Percentiles rank a stretch among this genome's conserved stretches.
Conservation (phyloP, 2,888 invertebrate species). For the Dicyrtomina minuta region DNA sequence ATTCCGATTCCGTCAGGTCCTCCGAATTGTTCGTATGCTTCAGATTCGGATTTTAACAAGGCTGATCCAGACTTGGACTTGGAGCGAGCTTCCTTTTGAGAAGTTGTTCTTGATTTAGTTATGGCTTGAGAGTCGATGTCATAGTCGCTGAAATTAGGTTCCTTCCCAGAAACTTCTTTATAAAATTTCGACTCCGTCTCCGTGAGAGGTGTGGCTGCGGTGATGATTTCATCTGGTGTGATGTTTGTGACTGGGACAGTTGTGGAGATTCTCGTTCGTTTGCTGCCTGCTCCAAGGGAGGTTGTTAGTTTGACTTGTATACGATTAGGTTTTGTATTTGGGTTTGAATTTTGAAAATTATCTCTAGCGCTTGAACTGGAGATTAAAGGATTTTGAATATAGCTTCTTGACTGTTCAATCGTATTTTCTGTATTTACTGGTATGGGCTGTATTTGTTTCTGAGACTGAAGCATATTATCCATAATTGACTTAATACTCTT, state of each 20-base stretch:
- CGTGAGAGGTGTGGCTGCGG: background rate
- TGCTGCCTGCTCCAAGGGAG: constrained; percentile 1
- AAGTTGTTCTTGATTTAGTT: background rate
- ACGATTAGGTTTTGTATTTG: background rate
- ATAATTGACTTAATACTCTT: constrained; percentile 30
- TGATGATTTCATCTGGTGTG: constrained; percentile 23
- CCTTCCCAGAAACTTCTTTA: background rate
- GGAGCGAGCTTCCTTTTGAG: constrained; percentile 36
- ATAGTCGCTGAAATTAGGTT: background rate
- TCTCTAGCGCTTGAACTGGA: too few species aligned
- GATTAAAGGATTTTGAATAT: too few species aligned
- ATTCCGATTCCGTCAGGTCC: background rate
- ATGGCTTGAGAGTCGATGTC: constrained; percentile 25
- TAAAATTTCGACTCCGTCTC: background rate
- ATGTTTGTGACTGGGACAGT: constrained; percentile 28
- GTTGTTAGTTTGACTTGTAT: constrained; percentile 26
- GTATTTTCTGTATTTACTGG: background rate
- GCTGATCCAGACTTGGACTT: constrained; percentile 44
- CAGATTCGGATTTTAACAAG: constrained; percentile 44
- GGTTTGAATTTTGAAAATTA: background rate
- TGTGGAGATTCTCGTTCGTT: constrained; percentile 12
- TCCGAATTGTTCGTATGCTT: constrained; percentile 46
- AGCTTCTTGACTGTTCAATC: background rate
- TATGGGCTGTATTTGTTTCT: background rate
- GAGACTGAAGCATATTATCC: constrained; percentile 26